phyloP scores from a whole-genome alignment of 2,888 invertebrate species.

The Eremobia ochroleuca region DNA sequence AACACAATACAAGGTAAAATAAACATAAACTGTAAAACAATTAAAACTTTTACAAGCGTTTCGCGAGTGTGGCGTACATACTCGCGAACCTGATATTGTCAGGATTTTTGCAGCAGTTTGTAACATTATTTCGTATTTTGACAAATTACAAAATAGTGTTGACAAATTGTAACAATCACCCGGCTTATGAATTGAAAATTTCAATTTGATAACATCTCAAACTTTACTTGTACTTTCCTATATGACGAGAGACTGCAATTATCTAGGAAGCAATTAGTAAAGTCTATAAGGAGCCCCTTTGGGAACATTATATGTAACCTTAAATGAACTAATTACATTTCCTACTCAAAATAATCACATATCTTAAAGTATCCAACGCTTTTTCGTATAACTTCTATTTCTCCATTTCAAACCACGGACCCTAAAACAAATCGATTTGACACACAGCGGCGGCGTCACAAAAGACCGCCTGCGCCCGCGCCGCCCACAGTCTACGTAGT shows the following conservation, averaged over 20 bases:
- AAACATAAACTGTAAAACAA: neutral
- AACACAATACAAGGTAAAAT: no score
- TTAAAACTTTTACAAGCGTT: no score
- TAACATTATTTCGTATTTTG: neutral
- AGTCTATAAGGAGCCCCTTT: neutral
- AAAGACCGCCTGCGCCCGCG: conserved; percentile 67
- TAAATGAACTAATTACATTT: neutral
- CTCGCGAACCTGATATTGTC: no score
- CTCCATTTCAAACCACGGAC: conserved; percentile 46
- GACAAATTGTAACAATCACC: neutral
- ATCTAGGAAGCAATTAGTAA: neutral
- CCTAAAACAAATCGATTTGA: conserved; percentile 81
- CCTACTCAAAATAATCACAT: neutral
- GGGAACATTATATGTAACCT: neutral
- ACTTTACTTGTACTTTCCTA: neutral
- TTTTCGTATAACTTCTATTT: conserved; percentile 6
- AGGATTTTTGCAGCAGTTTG: neutral
- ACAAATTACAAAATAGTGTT: no score
- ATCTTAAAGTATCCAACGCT: neutral
- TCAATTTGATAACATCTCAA: neutral
- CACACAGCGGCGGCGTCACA: conserved; percentile 72
- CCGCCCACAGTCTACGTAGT: conserved; percentile 65
- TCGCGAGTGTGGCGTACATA: no score
- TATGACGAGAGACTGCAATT: neutral
- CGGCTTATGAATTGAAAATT: no score